Evolutionary conservation across 2,113 vertebrate genomes (phyloP).

Genomic region (Nansenia antarctica): DNA sequence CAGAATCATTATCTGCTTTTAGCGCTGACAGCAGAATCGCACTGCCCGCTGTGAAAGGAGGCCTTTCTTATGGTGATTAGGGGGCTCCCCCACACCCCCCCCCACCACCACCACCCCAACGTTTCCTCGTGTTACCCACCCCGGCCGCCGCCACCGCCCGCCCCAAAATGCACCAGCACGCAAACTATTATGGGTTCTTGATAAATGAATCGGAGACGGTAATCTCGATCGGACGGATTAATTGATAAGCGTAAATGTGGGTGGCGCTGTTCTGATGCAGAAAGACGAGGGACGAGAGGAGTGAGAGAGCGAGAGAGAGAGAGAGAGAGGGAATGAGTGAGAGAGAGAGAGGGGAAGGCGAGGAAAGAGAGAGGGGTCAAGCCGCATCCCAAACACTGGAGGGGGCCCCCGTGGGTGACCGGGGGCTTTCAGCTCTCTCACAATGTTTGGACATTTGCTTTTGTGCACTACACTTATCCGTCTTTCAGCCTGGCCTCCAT

Average conservation of each 20-base stretch:
- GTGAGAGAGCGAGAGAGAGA: conserved; percentile 64
- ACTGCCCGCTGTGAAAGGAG: conserved; percentile 84
- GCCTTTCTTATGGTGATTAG: conserved; percentile 92
- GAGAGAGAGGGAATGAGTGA: conserved; percentile 51
- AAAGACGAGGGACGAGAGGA: neutral
- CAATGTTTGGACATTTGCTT: conserved; percentile 66
- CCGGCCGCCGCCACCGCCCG: conserved; percentile 51
- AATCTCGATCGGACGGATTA: neutral
- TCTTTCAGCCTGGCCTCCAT: conserved; percentile 53
- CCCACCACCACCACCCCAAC: conserved; percentile 70
- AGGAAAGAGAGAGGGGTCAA: conserved; percentile 29
- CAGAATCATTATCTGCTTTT: conserved; percentile 91
- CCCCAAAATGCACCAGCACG: conserved; percentile 86
- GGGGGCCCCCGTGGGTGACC: conserved; percentile 29
- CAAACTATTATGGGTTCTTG: conserved; percentile 82
- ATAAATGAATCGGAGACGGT: conserved; percentile 62
- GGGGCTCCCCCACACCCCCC: conserved; percentile 74
- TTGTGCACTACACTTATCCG: conserved; percentile 59
- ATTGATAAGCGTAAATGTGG: neutral
- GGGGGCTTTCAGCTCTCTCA: conserved; percentile 48
- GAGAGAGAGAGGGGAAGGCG: conserved; percentile 14
- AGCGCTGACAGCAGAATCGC: conserved; percentile 89
- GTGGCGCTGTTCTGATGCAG: too few species aligned
- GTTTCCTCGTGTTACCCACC: conserved; percentile 87
- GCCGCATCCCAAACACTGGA: conserved; percentile 29